Base-by-base conservation (phyloP, 2,113 vertebrate genomes). In the Tenebrosternarchus preto region DNA sequence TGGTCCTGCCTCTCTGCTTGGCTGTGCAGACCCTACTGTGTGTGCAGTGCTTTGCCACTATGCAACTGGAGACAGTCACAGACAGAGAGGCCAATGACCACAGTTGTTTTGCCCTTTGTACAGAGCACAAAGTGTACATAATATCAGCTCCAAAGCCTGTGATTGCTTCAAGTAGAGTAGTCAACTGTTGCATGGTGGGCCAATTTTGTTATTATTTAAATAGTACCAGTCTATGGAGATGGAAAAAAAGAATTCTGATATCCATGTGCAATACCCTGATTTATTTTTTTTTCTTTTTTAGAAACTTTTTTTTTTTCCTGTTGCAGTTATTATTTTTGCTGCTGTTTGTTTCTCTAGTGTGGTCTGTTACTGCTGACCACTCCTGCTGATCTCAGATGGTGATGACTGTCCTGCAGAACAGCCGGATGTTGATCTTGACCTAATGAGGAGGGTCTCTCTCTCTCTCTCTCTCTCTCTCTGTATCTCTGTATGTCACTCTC, bases 201-300 rank as follows among this genome's bases (percentile, higher is more conserved):
- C 93, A 90, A 93, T 90, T 92, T 92, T 93, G 93, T 93, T 50
- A 93, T 94, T 85, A 91, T 93, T 70, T 78, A 56, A 77, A 60
- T 84, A 78, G 92, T 91, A 90, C 93, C 94, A 93, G 93, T 94
- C 90, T 92, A 92, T 93, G 93, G 93, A 93, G 92, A 93, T 93
- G 94, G 91, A 93, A 92, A 93, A 92, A 91, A 92, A 56, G 93
- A 15, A 93, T 82, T 85, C 56, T 66, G 67, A 85, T 92, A 95
- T 94, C 91, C 91, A 95, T 94, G 95, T 96, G 95, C 94, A 95
- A 95, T 95, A 95, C 93, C 92, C 93, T 92, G 88, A 94, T 91
- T 91, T 91, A 86, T 89, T 86, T 91, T 91, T 86, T 89, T 86
- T 87, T 84, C 86, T 43, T 85, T 57, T 22, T 55, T 57, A 29